Conservation (phyloP, 2,888 invertebrate species). For the Nymphalis c-album region DNA sequence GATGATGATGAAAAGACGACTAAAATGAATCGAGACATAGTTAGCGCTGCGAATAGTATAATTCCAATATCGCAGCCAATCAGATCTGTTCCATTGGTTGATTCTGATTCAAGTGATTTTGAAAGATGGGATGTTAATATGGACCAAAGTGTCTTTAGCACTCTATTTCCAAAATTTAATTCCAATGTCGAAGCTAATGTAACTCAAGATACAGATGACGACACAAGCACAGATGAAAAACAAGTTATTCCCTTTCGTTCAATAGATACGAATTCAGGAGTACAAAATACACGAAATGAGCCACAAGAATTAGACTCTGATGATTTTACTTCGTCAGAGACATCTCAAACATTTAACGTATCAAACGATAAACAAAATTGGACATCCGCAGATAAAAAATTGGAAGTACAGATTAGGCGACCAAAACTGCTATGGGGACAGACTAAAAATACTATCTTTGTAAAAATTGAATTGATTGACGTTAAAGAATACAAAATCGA, state of each 20-base stretch:
- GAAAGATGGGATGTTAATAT: constrained; percentile 56
- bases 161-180: constrained; percentile 34
- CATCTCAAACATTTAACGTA: constrained; percentile 2
- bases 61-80: constrained; percentile 44
- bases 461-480: constrained; percentile 65
- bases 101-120: constrained; percentile 49
- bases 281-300: constrained; percentile 19
- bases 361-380: constrained; percentile 27
- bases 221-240: neutral
- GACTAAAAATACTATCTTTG: constrained; percentile 49
- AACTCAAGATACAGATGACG: constrained; percentile 2
- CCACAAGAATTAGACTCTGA: constrained; percentile 51
- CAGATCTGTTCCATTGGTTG: constrained; percentile 58
- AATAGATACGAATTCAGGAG: constrained; percentile 11
- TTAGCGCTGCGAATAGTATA: neutral
- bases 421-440: constrained; percentile 70
- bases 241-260: constrained; percentile 9
- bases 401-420: constrained; percentile 44
- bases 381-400: constrained; percentile 2
- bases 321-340: constrained; percentile 47
- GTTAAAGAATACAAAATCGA: constrained; percentile 58
- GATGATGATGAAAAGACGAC: constrained; percentile 41
- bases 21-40: constrained; percentile 24
- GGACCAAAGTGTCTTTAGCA: constrained; percentile 43
- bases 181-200: neutral